Evolutionary conservation across 2,888 invertebrate species (phyloP).

Genomic region (Dicycla oo): DNA sequence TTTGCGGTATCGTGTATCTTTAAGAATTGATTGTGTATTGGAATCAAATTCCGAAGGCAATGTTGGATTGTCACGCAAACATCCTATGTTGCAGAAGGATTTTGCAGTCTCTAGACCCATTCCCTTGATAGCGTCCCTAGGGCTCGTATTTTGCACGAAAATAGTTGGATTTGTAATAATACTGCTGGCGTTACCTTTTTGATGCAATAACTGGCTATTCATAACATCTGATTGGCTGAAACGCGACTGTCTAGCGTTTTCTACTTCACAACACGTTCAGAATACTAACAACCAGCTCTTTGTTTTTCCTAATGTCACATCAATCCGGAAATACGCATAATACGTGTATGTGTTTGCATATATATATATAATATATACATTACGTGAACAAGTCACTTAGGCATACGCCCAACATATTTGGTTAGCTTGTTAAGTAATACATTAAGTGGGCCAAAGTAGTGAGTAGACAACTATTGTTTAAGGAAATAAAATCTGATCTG

Average conservation of each 20-base stretch:
- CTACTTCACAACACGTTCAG: conserved; percentile 14
- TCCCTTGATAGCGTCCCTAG: too few species aligned
- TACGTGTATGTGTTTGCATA: conserved; percentile 8
- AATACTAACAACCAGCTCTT: conserved; percentile 21
- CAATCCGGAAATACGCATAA: conserved; percentile 48
- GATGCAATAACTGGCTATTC: background rate
- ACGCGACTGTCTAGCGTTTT: conserved; percentile 9
- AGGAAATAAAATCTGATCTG: conserved; percentile 20
- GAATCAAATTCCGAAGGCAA: background rate
- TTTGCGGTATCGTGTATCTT: background rate
- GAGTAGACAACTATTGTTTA: conserved; percentile 49
- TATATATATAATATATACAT: too few species aligned
- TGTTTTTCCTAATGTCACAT: conserved; percentile 30
- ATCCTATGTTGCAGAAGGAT: background rate
- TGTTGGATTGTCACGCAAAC: background rate
- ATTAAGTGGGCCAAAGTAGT: conserved; percentile 49
- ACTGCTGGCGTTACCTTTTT: background rate
- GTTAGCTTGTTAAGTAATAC: conserved; percentile 54
- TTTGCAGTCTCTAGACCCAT: background rate
- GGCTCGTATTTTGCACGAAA: too few species aligned
- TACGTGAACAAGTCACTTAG: conserved; percentile 31
- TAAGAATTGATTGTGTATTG: background rate
- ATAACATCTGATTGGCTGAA: conserved; percentile 2
- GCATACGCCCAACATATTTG: conserved; percentile 39
- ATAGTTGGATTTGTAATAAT: too few species aligned